Evolutionary conservation across 2,888 invertebrate genomes (phyloP).

Genomic region (Chaitophorus viminalis): DNA sequence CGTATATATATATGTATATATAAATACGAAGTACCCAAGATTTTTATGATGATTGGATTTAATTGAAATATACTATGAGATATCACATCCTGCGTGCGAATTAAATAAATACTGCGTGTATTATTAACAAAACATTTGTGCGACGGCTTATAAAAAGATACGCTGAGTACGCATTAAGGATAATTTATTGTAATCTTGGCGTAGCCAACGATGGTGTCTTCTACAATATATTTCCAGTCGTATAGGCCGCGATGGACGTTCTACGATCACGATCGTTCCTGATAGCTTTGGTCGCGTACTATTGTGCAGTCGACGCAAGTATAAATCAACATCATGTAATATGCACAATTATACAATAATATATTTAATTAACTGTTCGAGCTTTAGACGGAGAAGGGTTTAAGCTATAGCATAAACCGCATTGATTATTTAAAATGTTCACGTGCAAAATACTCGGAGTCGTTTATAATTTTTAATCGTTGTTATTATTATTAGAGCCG

Average conservation of each 20-base stretch:
- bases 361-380: no score
- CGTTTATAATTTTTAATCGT: no score
- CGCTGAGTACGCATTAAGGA: neutral
- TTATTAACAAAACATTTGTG: neutral
- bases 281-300: neutral
- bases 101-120: neutral
- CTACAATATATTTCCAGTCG: neutral
- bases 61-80: neutral
- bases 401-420: no score
- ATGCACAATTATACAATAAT: no score
- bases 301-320: neutral
- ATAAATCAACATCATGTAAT: neutral
- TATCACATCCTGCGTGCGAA: neutral
- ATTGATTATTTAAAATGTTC: no score
- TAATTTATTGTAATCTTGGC: neutral
- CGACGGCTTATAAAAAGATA: neutral
- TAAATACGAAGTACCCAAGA: neutral
- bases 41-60: neutral
- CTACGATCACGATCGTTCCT: neutral
- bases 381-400: no score
- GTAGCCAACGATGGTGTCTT: neutral
- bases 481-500: no score
- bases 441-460: no score
- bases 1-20: neutral
- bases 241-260: neutral